Evolutionary conservation across 2,113 vertebrate genomes (phyloP), one percentile per base, ranked within the genome.

Genomic region (Ctenomys sociabilis): DNA sequence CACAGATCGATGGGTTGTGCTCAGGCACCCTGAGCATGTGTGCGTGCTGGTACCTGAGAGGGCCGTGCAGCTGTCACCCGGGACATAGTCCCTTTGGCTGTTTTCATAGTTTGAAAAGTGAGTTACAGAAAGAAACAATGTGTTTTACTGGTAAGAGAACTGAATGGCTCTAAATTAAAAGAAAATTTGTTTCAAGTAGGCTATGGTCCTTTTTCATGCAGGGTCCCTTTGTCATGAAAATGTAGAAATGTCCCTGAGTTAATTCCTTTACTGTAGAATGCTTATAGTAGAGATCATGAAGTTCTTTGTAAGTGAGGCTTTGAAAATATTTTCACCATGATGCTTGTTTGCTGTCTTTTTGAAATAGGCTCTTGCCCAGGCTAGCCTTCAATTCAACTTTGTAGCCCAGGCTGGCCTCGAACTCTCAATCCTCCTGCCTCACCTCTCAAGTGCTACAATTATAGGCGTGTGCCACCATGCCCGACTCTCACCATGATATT

Each of bases 81-180:
- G 0, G n/a, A 61, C 80, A 68, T 10, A 63, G 59, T 80, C 73
- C 32, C n/a, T 87, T 90, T 92, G 7, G 21, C 87, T 83, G 22
- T 93, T 94, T n/a, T 80, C 16, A 19, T 91, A 70, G 89, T 63
- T 87, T 84, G 52, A 88, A 64, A 24, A 85, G 26, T 81, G 83
- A 88, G 72, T 94, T 94, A 52, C 40, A 83, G 72, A n/a, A 78
- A 89, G 86, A 88, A 94, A 90, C 30, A 7, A 10, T 73, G 12
- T 52, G 52, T 37, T 43, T 68, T 66, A 52, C 43, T 49, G 32
- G 12, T 54, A 32, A 64, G 40, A 91, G 85, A 70, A 12, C 83
- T 40, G n/a, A 59, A 10, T 88, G 63, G 32, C 49, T 93, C 37
- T 78, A 61, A 88, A 49, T 93, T 45, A 57, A 88, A 93, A 82